Conservation (phyloP, 2,797 vertebrate genomes). For the Cygnus olor region DNA sequence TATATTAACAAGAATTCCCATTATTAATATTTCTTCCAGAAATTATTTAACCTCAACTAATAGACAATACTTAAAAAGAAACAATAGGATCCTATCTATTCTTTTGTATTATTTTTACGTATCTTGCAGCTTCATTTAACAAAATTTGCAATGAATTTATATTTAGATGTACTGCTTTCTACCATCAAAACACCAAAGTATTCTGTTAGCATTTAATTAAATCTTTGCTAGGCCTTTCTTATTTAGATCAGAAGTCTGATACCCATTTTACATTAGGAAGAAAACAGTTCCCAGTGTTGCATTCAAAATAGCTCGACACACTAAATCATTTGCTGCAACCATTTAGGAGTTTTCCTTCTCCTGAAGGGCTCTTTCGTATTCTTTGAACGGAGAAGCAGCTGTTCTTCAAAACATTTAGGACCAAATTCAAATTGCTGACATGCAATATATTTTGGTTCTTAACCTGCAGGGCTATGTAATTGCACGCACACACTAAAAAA, state of each 20-base stretch:
- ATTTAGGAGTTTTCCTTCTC: conserved; percentile 22
- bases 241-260: conserved; percentile 6
- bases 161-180: not conserved
- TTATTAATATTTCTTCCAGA: not conserved
- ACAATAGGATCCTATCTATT: not conserved
- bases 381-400: not conserved
- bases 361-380: conserved; percentile 17
- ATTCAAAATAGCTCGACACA: not conserved
- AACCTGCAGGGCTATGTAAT: conserved; percentile 41
- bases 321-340: not conserved
- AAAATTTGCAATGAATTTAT: not conserved
- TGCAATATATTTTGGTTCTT: conserved; percentile 31
- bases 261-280: not conserved
- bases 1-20: not conserved
- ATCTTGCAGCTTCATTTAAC: not conserved
- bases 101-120: not conserved
- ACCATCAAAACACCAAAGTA: not conserved
- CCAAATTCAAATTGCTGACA: conserved; percentile 30
- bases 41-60: not conserved
- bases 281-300: conserved; percentile 21
- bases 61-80: not conserved
- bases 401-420: not conserved
- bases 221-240: not conserved
- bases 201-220: conserved; percentile 18
- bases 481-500: conserved; percentile 19